These are phyloP conservation scores for Lordiphosa collinella DNA, from an alignment of 1,140 invertebrate species.

Conservation along the genomic window DNA sequence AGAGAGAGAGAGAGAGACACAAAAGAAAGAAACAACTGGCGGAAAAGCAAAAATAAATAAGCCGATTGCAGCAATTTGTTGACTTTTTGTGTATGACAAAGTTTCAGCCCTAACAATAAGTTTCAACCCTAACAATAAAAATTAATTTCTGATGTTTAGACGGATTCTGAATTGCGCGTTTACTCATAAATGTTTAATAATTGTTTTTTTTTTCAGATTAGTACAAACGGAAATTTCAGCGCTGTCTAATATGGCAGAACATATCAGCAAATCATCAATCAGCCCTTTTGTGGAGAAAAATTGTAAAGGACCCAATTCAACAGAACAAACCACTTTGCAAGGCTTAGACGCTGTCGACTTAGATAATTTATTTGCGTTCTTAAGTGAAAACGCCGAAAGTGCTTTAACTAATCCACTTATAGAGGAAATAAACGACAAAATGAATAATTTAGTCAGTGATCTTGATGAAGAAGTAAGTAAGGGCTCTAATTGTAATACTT, in stretches of 20 bases:
- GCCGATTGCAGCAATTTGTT: no score
- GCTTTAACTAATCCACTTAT: constrained; percentile 83
- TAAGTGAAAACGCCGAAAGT: constrained; percentile 88
- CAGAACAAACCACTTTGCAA: constrained; percentile 54
- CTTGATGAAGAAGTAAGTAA: constrained; percentile 84
- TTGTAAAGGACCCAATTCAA: background rate
- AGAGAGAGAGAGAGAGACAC: no score
- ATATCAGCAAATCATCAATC: constrained; percentile 84
- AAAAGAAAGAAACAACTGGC: no score
- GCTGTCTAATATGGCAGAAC: constrained; percentile 88
- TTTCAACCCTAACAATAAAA: no score
- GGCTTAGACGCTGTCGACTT: constrained; percentile 89
- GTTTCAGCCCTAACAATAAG: no score
- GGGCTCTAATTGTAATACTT: background rate
- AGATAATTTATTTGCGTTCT: constrained; percentile 95
- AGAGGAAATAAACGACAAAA: constrained; percentile 91
- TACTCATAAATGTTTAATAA: background rate
- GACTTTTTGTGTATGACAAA: no score
- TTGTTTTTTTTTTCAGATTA: constrained; percentile 81
- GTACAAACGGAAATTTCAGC: constrained; percentile 88
- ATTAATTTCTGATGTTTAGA: no score
- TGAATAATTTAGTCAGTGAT: constrained; percentile 90
- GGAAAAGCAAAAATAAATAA: no score
- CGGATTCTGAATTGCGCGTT: background rate
- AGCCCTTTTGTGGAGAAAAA: constrained; percentile 10